phyloP scores from a whole-genome alignment of 2,888 invertebrate species.

The Caenorhabditis doughertyi region DNA sequence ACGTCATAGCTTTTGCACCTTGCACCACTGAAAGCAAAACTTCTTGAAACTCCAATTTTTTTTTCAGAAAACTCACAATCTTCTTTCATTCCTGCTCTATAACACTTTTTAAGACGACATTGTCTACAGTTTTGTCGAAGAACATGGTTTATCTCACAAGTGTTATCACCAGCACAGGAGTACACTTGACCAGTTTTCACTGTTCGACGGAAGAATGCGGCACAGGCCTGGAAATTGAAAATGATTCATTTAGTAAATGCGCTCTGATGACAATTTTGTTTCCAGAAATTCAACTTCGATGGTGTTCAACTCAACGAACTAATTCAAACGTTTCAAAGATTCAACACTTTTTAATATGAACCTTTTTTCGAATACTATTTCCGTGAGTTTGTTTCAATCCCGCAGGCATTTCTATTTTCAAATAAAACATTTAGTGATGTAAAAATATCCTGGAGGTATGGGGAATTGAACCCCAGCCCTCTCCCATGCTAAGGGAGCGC shows the following conservation, averaged over 20 bases:
- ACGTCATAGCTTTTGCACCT: background rate
- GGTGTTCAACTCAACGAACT: too few species aligned
- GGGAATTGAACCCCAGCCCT: slow-evolving; percentile 57
- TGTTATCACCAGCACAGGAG: slow-evolving; percentile 21
- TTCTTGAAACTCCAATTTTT: background rate
- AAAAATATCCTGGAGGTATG: slow-evolving; percentile 70
- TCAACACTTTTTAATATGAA: too few species aligned
- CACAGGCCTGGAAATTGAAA: slow-evolving; percentile 64
- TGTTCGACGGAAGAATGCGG: slow-evolving; percentile 60
- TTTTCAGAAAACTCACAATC: slow-evolving; percentile 51
- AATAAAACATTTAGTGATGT: too few species aligned
- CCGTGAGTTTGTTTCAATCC: too few species aligned
- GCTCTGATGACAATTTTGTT: too few species aligned
- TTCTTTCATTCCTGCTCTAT: slow-evolving; percentile 52
- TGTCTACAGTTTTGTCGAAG: slow-evolving; percentile 52
- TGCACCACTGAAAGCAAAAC: slow-evolving; percentile 51
- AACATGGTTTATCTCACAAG: slow-evolving; percentile 46
- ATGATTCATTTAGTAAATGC: too few species aligned
- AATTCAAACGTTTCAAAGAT: too few species aligned
- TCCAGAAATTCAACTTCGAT: too few species aligned
- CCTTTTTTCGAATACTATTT: too few species aligned
- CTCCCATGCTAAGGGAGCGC: slow-evolving; percentile 77
- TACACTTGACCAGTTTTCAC: slow-evolving; percentile 40
- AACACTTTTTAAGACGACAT: slow-evolving; percentile 51
- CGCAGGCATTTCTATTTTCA: too few species aligned